Evolutionary conservation across 1,140 invertebrate genomes (phyloP), one percentile per base, ranked within the genome.

Genomic region (Drosophila willistoni): DNA sequence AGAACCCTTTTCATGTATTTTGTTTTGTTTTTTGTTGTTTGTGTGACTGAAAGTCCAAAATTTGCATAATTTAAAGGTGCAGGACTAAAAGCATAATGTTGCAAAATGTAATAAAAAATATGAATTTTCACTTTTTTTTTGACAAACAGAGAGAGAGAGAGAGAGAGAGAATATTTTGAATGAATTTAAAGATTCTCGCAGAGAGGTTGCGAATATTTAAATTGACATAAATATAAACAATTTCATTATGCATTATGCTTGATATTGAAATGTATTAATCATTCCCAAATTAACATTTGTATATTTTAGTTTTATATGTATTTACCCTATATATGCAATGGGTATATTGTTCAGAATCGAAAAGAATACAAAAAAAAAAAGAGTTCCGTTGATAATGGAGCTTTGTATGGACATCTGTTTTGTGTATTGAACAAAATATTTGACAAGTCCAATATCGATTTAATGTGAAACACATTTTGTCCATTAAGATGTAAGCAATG

Each of bases 11-110:
- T 29, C 6, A 7, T 29, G 29, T 25, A 29, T 29, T 29, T 67
- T 74, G n/a, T 47, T 1, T 25, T 39, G 36, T 2, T 39, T 10
- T 10, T 39, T 39, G 36, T 12, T 36, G 34, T 9, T 36, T 39
- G 36, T 13, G 12, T 13, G 36, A n/a, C 56, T 55, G 36, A 39
- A 39, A 39, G 36, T 10, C 36, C 12, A 22, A 36, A 42, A 74
- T 75, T 75, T 68, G 57, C 72, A 75, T 75, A 75, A 62, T 68
- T 68, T 56, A 36, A 29, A 39, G 57, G 2, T 25, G 7, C 57
- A 25, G 72, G 64, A 57, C 44, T 68, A 63, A 56, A 7, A 67
- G 60, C 39, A 51, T 42, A 33, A 51, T 25, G 42, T 22, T 22
- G 36, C 54, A 59, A 67, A 74, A 29, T 44, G 33, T 13, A 41